Evolutionary conservation across 2,888 invertebrate genomes (phyloP), one percentile per base, ranked within the genome.

Genomic region (Latheticus oryzae): DNA sequence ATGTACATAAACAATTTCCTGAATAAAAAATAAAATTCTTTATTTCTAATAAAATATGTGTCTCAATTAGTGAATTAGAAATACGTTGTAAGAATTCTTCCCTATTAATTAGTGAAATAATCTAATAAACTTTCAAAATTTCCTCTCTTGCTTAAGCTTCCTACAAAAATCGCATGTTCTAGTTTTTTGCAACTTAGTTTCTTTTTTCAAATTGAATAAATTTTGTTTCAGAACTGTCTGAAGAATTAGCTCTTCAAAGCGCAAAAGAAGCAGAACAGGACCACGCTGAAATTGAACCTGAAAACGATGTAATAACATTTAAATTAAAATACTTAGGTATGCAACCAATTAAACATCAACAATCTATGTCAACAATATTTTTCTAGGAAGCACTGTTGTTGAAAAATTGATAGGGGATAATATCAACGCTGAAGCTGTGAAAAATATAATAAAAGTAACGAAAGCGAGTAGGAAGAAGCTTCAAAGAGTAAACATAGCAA

Each of bases 371-470:
- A n/a, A 26, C 13, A 15, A 5, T 12, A 13, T 3, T 21, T 12
- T 48, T 35, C 24, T 32, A 76, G 76, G 93, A 8, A 86, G 86
- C 56, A 88, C 88, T 11, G 83, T 90, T 2, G 89, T 92, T 4
- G 91, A 91, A 73, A 86, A 90, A 40, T 86, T 89, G 3, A 53
- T 57, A 5, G 88, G 87, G 56, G 89, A 89, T 15, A 86, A 87
- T 65, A 87, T 89, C 16, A 93, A 91, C 50, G 89, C 91, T 1
- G 87, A 90, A 52, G 93, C 93, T 21, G 90, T 94, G 38, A 90
- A 91, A 74, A 87, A 87, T 24, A 89, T 93, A 63, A 84, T 93
- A 60, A 85, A 87, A 62, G 80, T 82, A 2, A 82, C 84, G 56
- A 87, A 87, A 78, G 75, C 81, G 0, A 67, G 82, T 69, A 82